These are phyloP conservation scores for Sylvilagus floridanus DNA, from an alignment of 2,797 vertebrate species.

Conservation along the genomic window DNA sequence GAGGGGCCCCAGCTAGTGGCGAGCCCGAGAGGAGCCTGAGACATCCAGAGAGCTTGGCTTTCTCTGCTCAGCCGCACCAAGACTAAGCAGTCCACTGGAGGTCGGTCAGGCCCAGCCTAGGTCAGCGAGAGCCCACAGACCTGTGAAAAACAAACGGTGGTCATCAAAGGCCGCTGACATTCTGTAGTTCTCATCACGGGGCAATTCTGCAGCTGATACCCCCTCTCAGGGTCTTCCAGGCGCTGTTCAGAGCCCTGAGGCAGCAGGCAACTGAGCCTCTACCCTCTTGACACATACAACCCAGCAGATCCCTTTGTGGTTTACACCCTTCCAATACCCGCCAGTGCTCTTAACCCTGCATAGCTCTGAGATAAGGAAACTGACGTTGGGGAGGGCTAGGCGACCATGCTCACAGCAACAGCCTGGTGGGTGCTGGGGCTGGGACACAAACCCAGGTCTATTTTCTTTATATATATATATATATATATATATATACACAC, in stretches of 20 bases:
- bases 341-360: background rate
- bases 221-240: background rate
- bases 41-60: background rate
- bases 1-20: background rate
- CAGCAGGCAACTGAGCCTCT: background rate
- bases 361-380: background rate
- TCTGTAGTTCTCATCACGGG: background rate
- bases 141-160: background rate
- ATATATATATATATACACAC: no score
- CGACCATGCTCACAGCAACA: background rate
- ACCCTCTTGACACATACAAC: background rate
- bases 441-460: background rate
- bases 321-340: accelerated
- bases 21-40: background rate
- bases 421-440: background rate
- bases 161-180: background rate
- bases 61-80: no score
- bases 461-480: no score
- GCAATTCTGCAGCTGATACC: background rate
- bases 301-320: background rate
- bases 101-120: background rate
- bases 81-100: background rate
- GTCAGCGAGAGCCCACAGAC: background rate
- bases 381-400: background rate
- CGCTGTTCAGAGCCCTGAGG: background rate